Base-by-base conservation (phyloP, 2,113 vertebrate genomes). In the Misgurnus mizolepis region DNA sequence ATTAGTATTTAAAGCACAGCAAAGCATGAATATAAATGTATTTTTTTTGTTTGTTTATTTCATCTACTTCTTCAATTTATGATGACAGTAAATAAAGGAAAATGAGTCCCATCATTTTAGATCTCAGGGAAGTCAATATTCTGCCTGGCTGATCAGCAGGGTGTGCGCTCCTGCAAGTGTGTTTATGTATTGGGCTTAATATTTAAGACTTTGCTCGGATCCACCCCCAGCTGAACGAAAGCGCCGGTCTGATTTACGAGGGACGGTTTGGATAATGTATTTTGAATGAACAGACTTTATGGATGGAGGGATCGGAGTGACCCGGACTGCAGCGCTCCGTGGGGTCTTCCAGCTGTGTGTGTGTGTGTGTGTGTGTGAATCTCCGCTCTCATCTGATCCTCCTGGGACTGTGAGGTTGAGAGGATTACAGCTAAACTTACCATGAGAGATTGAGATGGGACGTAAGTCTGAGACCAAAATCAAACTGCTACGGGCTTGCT, bases 71-170 rank as follows among this genome's bases (percentile, higher is more conserved):
- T 72, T 65, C 12, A 50, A 67, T 78, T 80, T 85, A 80, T 53
- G 67, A 81, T 62, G 66, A 49, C 22, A 60, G 67, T 80, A 78
- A 85, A 85, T 80, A 82, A 79, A 80, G 68, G 68, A 77, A 81
- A 82, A 81, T 72, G 70, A 80, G 47, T 76, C 74, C 40, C 58
- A 76, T 79, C 41, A 58, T 75, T 82, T 67, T 39, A 7, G 39
- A 15, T 75, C 70, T 82, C 62, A 43, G 45, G 75, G 74, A 84
- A 76, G 67, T 68, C 78, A 82, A 84, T 85, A 83, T 80, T 85
- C 71, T 64, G 76, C 79, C 78, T 84, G 76, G 75, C 50, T 86
- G 81, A 83, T 81, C 82, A 83, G n/a, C 2, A 22, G 55, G 15
- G 40, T 66, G 39, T 6, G 4, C 12, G 78, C 55, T 47, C 41